phyloP scores from a whole-genome alignment of 2,888 invertebrate species.

The Chrysolina haemoptera region DNA sequence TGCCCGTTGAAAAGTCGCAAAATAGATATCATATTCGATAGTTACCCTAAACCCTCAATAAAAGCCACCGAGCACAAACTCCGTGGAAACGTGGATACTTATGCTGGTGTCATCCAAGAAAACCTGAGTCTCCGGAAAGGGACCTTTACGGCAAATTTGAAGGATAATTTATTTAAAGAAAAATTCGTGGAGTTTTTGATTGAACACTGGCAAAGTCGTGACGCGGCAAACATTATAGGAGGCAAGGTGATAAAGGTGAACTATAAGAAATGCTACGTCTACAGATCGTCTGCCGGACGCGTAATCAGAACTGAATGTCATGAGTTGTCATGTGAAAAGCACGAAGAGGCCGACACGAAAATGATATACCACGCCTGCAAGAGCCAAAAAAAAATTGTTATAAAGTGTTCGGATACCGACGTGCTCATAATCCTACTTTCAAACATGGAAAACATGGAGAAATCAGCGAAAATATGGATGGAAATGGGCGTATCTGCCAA shows the following conservation, averaged over 20 bases:
- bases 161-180: background rate
- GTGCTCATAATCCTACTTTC: slow-evolving; percentile 1
- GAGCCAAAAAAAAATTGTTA: slow-evolving; percentile 1
- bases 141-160: slow-evolving; percentile 1
- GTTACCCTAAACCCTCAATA: slow-evolving; percentile 9
- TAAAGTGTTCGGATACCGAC: slow-evolving; percentile 1
- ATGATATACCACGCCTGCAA: slow-evolving; percentile 1
- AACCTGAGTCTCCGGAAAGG: background rate
- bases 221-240: slow-evolving; percentile 1
- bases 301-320: slow-evolving; percentile 1
- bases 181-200: background rate
- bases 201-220: background rate
- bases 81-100: slow-evolving; percentile 1
- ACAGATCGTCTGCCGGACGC: background rate
- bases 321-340: slow-evolving; percentile 1
- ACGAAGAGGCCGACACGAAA: background rate
- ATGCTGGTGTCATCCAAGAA: background rate
- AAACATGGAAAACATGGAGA: background rate
- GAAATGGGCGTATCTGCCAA: background rate
- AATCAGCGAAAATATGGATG: background rate
- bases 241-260: background rate
- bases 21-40: slow-evolving; percentile 7
- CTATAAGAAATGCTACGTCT: slow-evolving; percentile 1
- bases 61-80: background rate
- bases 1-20: slow-evolving; percentile 2